phyloP scores from a whole-genome alignment of 2,888 invertebrate genomes.

The Cataglyphis altisquamis region DNA sequence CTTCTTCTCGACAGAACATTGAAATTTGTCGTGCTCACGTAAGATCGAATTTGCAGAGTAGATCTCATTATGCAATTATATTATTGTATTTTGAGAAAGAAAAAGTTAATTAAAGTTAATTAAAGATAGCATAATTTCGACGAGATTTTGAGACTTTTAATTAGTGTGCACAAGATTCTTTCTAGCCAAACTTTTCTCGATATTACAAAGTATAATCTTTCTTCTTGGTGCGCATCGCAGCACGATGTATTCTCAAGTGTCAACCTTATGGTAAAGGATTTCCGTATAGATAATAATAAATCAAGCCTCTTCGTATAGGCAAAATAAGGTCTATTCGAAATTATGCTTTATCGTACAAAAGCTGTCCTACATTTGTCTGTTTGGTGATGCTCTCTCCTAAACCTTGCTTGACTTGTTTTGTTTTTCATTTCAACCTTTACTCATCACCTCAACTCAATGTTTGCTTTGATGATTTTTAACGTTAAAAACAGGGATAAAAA shows the following conservation, averaged over 20 bases:
- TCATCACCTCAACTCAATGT: background rate
- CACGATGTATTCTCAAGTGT: background rate
- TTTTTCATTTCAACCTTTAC: background rate
- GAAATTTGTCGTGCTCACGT: background rate
- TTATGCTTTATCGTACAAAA: slow-evolving; percentile 25
- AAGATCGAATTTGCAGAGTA: background rate
- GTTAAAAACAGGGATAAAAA: background rate
- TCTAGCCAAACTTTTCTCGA: slow-evolving; percentile 31
- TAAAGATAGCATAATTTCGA: background rate
- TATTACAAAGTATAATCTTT: slow-evolving; percentile 11
- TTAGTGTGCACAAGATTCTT: background rate
- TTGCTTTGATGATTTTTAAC: background rate
- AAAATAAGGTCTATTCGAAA: slow-evolving; percentile 16
- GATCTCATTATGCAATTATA: background rate
- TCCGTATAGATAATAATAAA: slow-evolving; percentile 33
- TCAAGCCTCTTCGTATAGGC: background rate
- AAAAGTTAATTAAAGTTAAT: background rate
- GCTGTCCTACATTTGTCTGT: background rate
- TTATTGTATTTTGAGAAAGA: background rate
- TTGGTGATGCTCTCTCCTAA: background rate
- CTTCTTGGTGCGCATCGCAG: slow-evolving; percentile 18
- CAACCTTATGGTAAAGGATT: background rate
- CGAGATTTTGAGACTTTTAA: slow-evolving; percentile 21
- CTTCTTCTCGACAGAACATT: background rate
- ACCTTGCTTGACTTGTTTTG: background rate